Evolutionary conservation across 2,797 vertebrate genomes (phyloP).

Genomic region (Dendrocincla fuliginosa): DNA sequence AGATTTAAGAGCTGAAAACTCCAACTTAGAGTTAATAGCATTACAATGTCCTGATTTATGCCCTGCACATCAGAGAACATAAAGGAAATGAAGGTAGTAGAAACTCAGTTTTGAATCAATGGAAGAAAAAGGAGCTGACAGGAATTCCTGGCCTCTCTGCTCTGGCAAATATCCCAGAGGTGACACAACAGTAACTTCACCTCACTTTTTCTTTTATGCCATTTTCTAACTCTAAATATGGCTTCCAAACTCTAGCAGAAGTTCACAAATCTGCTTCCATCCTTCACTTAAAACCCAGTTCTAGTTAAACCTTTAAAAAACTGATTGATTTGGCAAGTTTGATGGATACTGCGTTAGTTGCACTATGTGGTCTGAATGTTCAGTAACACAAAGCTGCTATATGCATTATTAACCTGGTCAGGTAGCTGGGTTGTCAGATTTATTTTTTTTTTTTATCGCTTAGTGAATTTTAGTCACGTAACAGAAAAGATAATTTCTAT

Average conservation of each 20-base stretch:
- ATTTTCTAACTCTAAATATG: background rate
- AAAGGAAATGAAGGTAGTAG: background rate
- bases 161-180: background rate
- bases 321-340: background rate
- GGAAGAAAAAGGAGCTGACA: background rate
- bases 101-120: background rate
- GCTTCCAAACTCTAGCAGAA: background rate
- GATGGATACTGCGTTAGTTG: background rate
- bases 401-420: background rate
- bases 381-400: background rate
- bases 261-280: background rate
- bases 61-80: background rate
- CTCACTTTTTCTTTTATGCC: background rate
- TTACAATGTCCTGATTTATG: background rate
- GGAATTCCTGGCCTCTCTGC: background rate
- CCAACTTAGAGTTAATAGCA: background rate
- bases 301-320: background rate
- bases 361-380: background rate
- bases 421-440: background rate
- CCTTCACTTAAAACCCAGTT: background rate
- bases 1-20: conserved; percentile 5
- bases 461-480: background rate
- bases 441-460: background rate
- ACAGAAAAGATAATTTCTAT: background rate
- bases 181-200: background rate